Evolutionary conservation across 2,797 vertebrate species (phyloP), one percentile per base, ranked within the genome.

Genomic region (Sandelia bainsii): DNA sequence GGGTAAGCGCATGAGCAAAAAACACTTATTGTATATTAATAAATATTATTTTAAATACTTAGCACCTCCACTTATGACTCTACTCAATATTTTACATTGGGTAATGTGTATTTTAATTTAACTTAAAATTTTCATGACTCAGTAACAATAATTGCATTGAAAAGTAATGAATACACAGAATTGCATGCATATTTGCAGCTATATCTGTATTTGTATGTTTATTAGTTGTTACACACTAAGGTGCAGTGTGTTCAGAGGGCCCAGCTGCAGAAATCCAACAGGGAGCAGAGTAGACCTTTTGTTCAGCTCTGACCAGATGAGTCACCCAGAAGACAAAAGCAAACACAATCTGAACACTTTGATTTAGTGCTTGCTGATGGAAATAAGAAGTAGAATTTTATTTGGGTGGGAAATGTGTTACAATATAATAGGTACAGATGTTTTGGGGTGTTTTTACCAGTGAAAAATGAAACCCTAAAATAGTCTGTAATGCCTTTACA

Each of bases 1-100:
- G 94, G 97, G 97, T 98, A 94, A 89, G 91, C 62, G 40, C 50
- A 75, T 50, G 59, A 23, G 29, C 34, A 51, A 42, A 48, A 45
- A 69, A 20, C 40, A 49, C 48, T 49, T 57, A 39, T 44, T 23
- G 34, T 40, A 34, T 69, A 52, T 23, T 69, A 49, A 62, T 45
- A 62, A 50, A 62, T 59, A 52, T 65, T n/a, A 57, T 73, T 58
- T 48, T 4, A 37, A 73, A 67, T 60, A 29, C 51, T 8, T 39
- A 42, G 37, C 27, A 13, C 32, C 10, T 45, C 27, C 11, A 51
- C 40, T 45, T 20, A 7, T 27, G 50, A 45, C 32, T 50, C 64
- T 37, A 7, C 19, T 60, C 13, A 23, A 7, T n/a, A 16, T 37
- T 37, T 16, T 8, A 20, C 37, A 62, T 22, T 39, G 14, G 48